Evolutionary conservation across 2,113 vertebrate genomes (phyloP).

Genomic region (Poecile atricapillus): DNA sequence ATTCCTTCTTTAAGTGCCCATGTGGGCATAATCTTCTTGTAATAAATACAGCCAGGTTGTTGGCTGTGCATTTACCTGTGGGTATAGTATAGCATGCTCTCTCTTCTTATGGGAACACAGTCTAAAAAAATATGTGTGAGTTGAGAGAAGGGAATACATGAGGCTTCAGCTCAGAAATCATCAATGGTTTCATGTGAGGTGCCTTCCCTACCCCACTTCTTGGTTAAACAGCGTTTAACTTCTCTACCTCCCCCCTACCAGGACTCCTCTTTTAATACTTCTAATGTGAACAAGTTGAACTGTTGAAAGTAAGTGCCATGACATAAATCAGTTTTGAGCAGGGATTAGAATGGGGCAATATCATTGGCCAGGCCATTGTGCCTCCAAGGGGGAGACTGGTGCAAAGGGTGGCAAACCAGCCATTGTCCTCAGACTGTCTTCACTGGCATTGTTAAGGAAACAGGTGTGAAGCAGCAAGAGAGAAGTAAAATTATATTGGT

Average conservation of each 20-base stretch:
- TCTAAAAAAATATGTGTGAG: not conserved
- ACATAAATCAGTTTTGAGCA: not conserved
- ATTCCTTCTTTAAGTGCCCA: not conserved
- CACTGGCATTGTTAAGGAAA: not conserved
- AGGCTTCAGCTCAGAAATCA: not conserved
- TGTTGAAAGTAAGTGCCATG: not conserved
- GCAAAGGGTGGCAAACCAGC: not conserved
- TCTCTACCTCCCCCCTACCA: not conserved
- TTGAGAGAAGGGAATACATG: not conserved
- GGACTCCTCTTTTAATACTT: not conserved
- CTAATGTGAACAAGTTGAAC: not conserved
- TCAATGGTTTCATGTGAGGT: not conserved
- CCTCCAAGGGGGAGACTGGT: not conserved
- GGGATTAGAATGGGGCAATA: not conserved
- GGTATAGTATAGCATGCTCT: not conserved
- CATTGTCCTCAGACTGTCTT: not conserved
- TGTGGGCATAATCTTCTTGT: not conserved
- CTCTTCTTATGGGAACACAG: not conserved
- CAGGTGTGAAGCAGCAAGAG: not conserved
- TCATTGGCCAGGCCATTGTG: not conserved
- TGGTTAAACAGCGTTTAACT: not conserved
- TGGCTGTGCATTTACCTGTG: not conserved
- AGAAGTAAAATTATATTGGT: not conserved
- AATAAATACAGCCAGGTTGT: not conserved
- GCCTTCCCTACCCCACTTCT: not conserved